A percentile compares a stretch with the other conserved stretches of the same genome.
Conservation (phyloP, 2,888 invertebrate species). For the Odontocerum albicorne region DNA sequence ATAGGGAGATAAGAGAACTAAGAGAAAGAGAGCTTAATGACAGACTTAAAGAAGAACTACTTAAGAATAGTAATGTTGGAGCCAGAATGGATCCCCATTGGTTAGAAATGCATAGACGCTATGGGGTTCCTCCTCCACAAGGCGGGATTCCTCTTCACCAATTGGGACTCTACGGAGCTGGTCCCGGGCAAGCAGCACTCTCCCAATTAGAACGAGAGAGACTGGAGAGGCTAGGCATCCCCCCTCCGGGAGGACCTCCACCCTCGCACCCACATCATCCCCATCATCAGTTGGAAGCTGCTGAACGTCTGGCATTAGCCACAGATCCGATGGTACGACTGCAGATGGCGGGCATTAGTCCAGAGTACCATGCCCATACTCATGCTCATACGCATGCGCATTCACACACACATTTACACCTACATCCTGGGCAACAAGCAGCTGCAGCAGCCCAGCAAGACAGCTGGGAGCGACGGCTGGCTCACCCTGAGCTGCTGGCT, state of each 20-base stretch:
- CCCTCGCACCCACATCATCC: constrained; percentile 60
- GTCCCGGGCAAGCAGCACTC: constrained; percentile 67
- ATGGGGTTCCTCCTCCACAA: constrained; percentile 65
- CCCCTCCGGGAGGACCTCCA: constrained; percentile 59
- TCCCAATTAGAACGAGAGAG: constrained; percentile 88
- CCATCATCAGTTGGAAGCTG: constrained; percentile 68
- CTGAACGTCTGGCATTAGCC: constrained; percentile 80
- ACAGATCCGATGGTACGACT: constrained; percentile 91
- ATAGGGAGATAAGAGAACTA: constrained; percentile 76
- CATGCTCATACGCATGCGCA: constrained; percentile 92
- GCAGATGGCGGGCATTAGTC: constrained; percentile 89
- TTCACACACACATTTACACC: constrained; percentile 84
- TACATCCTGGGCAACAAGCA: constrained; percentile 74
- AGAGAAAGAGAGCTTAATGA: constrained; percentile 81
- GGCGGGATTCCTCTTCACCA: constrained; percentile 70
- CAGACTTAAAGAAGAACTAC: constrained; percentile 84
- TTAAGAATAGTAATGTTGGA: constrained; percentile 71
- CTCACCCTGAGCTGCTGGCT: constrained; percentile 76
- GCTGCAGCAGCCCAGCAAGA: constrained; percentile 68
- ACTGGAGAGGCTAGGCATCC: constrained; percentile 78
- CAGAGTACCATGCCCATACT: constrained; percentile 90
- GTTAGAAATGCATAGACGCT: constrained; percentile 88
- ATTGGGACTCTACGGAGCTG: constrained; percentile 68
- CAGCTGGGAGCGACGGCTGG: constrained; percentile 61
- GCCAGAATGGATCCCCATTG: constrained; percentile 76